Base-by-base conservation (phyloP, 2,797 vertebrate species). In the Sandelia bainsii region DNA sequence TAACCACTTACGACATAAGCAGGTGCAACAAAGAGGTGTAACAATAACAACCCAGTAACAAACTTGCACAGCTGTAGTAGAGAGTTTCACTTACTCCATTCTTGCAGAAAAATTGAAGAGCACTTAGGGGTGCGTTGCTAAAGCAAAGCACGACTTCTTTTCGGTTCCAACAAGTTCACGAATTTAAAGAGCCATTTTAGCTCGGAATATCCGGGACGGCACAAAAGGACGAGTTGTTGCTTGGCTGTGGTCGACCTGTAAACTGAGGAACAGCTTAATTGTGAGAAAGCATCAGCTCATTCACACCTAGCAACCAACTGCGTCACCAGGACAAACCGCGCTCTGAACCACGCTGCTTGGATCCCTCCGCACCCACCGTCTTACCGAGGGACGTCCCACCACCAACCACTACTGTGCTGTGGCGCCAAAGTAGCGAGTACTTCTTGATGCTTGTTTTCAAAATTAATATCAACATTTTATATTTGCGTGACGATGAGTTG, bases 241-340 rank as follows among this genome's bases (percentile, higher is more conserved):
- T 93, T 93, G 92, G 94, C 93, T 94, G 93, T 93, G 92, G 83
- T 92, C 91, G 89, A 92, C 83, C 90, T 93, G 93, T 93, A 89
- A 92, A 93, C 88, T 95, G 93, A 91, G 88, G 88, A 72, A 84
- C 87, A 42, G 88, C 81, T 82, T 87, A 77, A 87, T 92, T 92
- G 91, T 83, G 94, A 88, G 90, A 83, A 92, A 85, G 93, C 93
- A 81, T 93, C 92, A 92, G 88, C 90, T 87, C 93, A 91, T 90
- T 93, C 94, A 94, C 94, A 94, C 94, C 94, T 94, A 95, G 94
- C 95, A 95, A 95, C 95, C 93, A 64, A 89, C 85, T 91, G 91
- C 95, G 94, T 95, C 94, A 95, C 81, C 79, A 23, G 79, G 75
- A 68, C 80, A 61, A 68, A 68, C 72, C 75, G 79, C 16, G 79